Evolutionary conservation across 2,113 vertebrate species (phyloP), one percentile per base, ranked within the genome.

Genomic region (Gavialis gangeticus): DNA sequence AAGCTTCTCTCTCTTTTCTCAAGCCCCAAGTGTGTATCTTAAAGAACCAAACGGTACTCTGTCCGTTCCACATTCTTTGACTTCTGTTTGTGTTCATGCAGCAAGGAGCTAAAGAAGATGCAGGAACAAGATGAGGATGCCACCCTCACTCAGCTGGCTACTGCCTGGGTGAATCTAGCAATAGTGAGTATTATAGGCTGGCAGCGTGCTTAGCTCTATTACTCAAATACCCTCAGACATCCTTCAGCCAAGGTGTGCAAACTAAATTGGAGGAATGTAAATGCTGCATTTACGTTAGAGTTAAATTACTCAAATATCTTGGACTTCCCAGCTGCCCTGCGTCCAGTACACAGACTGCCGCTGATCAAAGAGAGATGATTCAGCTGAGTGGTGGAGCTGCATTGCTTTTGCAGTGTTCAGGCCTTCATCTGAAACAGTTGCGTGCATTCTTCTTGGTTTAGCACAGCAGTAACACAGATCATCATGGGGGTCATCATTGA

Each of bases 31-130:
- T 0, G 21, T 54, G 1, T 3, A 0, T 4, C 11, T 59, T 12
- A 5, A 19, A 62, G 77, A 55, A 9, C 10, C 10, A 6, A 21
- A 19, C 54, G 15, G 2, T 21, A 7, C 27, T 13, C 6, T 37
- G 15, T 22, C 2, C 11, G 22, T 64, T 79, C 27, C 25, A 75
- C n/a, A 10, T n/a, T 19, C 1, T 1, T 5, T n/a, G 67, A 12
- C 27, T 75, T n/a, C 54, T 4, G 0, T 21, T 37, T 59, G 11
- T 85, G 10, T 28, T 55, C 54, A 67, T 56, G 55, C 97, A 99
- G 99, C 87, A 99, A 99, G 93, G 99, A 99, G 79, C 98, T 99
- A 83, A 99, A 99, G 97, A 99, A 99, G 83, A 99, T 99, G 99
- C 99, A 99, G 95, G 99, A 99, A 79, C 98, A 98, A 84, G 99